Evolutionary conservation across 2,888 invertebrate genomes (phyloP), one percentile per base, ranked within the genome.

Genomic region (Platycheirus rosarum): DNA sequence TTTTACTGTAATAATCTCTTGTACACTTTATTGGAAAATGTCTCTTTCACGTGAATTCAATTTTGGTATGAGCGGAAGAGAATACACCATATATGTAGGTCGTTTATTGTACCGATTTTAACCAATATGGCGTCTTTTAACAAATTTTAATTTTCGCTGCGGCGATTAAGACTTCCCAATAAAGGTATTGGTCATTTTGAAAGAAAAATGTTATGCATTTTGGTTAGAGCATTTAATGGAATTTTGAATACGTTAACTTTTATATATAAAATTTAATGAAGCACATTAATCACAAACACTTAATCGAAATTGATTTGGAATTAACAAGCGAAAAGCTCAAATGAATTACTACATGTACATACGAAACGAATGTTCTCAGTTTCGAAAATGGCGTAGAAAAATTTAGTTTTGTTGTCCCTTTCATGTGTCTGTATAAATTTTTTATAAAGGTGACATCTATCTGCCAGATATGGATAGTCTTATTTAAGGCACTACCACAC

Each of bases 71-170:
- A 4, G 68, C 44, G 9, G 16, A 48, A 79, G 65, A 69, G 68
- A 32, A 68, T 48, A 8, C 1, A 68, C 14, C 8, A 49, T 73
- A 68, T 32, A 14, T 14, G 16, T 32, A 14, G 7, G 16, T 3
- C 2, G 13, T 35, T 40, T 37, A 32, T 71, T 18, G 49, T 73
- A 71, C 71, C 73, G 63, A 42, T 82, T 57, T 65, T 71, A 40
- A 57, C 71, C 71, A 82, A 82, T 68, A 82, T 82, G 82, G 82
- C 82, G 82, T 77, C 73, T 51, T 11, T n/a, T 11, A 23, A 14
- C 13, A 37, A 57, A 40, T 80, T 80, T 57, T 65, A 32, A 35
- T 75, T 8, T 51, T 74, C 42, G 13, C 69, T 57, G 51, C 51
- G 44, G 65, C 35, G 35, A 2, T n/a, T 6, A 7, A 7, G 29